A percentile compares a stretch with the other conserved stretches of the same genome.
These are phyloP conservation scores for Tauraco erythrolophus DNA, from an alignment of 2,113 vertebrate species.

Conservation along the genomic window DNA sequence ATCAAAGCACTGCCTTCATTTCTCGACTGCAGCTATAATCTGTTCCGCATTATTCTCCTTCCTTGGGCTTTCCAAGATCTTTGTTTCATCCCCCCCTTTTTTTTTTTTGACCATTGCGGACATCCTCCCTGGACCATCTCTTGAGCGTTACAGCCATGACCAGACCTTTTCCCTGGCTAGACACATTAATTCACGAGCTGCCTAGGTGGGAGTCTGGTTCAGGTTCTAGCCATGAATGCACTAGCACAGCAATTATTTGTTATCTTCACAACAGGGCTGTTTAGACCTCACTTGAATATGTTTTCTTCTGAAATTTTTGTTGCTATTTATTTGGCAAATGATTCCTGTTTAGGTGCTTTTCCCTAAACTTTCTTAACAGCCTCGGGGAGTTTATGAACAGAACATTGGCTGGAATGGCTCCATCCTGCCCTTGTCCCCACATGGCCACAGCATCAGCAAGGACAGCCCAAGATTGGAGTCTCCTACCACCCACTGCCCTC, in stretches of 20 bases:
- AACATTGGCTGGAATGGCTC: background rate
- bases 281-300: background rate
- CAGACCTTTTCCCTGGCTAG: background rate
- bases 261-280: background rate
- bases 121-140: background rate
- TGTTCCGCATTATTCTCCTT: background rate
- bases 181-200: background rate
- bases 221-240: background rate
- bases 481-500: background rate
- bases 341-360: background rate
- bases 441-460: background rate
- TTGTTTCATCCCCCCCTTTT: accelerated
- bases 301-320: background rate
- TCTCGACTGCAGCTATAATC: background rate
- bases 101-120: background rate
- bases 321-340: background rate
- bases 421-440: background rate
- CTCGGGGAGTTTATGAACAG: background rate
- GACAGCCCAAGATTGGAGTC: background rate
- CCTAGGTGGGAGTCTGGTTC: background rate
- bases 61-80: background rate
- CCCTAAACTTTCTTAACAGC: background rate
- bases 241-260: background rate
- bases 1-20: background rate
- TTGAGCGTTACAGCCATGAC: background rate